Percentiles rank a stretch among this genome's conserved stretches.
phyloP scores from a whole-genome alignment of 2,113 vertebrate genomes.

The Dromiciops gliroides region DNA sequence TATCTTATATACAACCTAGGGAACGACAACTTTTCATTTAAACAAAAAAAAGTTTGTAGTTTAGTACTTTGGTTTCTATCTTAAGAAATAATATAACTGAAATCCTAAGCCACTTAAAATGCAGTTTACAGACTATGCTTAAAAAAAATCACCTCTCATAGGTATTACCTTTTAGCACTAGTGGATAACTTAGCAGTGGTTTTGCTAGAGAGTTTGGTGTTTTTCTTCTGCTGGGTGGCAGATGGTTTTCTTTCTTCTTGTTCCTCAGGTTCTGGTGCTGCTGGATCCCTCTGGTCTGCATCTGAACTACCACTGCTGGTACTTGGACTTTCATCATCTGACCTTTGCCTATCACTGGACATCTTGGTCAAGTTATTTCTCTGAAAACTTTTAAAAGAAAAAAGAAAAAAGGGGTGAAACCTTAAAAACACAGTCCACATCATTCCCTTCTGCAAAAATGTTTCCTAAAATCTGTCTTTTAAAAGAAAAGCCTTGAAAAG shows the following conservation, averaged over 20 bases:
- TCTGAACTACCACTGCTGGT: slow-evolving; percentile 95
- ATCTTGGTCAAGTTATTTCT: slow-evolving; percentile 85
- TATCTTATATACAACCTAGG: not conserved
- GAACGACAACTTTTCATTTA: slow-evolving; percentile 50
- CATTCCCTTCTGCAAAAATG: slow-evolving; percentile 11
- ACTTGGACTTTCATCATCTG: slow-evolving; percentile 94
- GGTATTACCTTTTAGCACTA: slow-evolving; percentile 92
- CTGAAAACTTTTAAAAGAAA: slow-evolving; percentile 65
- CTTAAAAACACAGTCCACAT: slow-evolving; percentile 22
- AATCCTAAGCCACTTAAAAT: not conserved
- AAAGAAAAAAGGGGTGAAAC: slow-evolving; percentile 51
- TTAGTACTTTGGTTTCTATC: not conserved
- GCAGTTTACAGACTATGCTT: not conserved
- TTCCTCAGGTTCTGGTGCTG: slow-evolving; percentile 91
- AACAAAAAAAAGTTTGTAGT: slow-evolving; percentile 2
- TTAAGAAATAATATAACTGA: not conserved
- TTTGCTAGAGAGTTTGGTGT: slow-evolving; percentile 94
- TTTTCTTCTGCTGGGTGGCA: slow-evolving; percentile 93
- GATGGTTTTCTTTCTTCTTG: slow-evolving; percentile 92
- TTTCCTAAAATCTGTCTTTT: slow-evolving; percentile 16
- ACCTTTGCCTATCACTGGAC: slow-evolving; percentile 94
- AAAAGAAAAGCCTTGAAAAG: slow-evolving; percentile 48
- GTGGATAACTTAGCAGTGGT: slow-evolving; percentile 94
- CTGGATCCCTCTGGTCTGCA: slow-evolving; percentile 92
- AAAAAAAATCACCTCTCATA: not conserved